phyloP scores from a whole-genome alignment of 2,797 vertebrate genomes.

The Platalea minor region DNA sequence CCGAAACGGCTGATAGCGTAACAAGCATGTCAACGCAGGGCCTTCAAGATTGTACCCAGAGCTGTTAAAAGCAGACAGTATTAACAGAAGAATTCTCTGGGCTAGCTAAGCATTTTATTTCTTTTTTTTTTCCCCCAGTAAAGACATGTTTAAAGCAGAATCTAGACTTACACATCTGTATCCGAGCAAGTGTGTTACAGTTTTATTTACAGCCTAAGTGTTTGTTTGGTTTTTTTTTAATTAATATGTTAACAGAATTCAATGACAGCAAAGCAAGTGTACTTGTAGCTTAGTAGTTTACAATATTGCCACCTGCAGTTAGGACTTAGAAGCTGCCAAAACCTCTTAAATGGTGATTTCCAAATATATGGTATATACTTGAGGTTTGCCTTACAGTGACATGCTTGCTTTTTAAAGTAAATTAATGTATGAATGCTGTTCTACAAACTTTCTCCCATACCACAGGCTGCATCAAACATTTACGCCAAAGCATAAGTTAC shows the following conservation, averaged over 20 bases:
- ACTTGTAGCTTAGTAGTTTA: background rate
- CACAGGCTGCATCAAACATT: background rate
- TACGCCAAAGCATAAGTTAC: background rate
- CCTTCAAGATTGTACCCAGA: too few relatives aligned
- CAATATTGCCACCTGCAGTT: conserved; percentile 30
- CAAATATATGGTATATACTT: background rate
- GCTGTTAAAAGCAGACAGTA: background rate
- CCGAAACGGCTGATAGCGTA: accelerated
- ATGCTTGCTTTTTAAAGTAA: background rate
- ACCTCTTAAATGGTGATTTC: background rate
- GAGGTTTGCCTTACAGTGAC: background rate
- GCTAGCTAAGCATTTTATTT: background rate
- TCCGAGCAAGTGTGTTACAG: background rate
- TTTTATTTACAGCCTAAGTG: background rate
- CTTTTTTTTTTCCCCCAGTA: background rate
- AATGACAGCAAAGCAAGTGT: background rate
- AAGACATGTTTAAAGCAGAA: background rate
- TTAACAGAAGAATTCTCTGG: background rate
- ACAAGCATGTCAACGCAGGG: too few relatives aligned
- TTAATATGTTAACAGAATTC: background rate
- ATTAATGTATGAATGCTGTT: accelerated
- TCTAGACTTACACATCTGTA: background rate
- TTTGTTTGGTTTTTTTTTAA: background rate
- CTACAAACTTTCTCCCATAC: background rate
- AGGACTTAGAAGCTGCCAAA: background rate